A percentile compares a stretch with the other conserved stretches of the same genome.
phyloP scores from a whole-genome alignment of 2,888 invertebrate genomes.

The Blera fallax region DNA sequence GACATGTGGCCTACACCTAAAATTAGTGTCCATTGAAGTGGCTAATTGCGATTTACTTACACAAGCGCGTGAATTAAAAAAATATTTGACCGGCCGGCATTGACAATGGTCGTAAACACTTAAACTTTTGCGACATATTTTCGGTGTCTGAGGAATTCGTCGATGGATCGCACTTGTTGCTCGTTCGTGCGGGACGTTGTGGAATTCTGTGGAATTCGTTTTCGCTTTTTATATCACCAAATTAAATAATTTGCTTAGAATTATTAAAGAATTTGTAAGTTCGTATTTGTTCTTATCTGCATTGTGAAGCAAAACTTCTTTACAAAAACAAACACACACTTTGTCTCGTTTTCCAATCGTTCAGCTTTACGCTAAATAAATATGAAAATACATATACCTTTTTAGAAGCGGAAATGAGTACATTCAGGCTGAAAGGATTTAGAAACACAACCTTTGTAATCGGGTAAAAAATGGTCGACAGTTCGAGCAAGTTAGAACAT shows the following conservation, averaged over 20 bases:
- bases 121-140: conserved; percentile 38
- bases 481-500: no score
- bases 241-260: background rate
- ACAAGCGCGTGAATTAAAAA: conserved; percentile 7
- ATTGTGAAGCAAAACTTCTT: no score
- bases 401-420: no score
- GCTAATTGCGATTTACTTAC: background rate
- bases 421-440: no score
- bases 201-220: background rate
- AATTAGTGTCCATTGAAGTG: conserved; percentile 21
- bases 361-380: no score
- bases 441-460: no score
- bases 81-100: conserved; percentile 44
- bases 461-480: no score
- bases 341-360: no score
- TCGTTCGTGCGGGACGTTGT: conserved; percentile 12
- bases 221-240: background rate
- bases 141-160: background rate
- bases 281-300: no score
- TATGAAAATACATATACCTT: no score
- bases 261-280: background rate
- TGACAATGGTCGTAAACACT: conserved; percentile 36
- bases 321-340: no score
- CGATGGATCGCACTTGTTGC: conserved; percentile 51
- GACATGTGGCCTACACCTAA: conserved; percentile 61